Evolutionary conservation across 2,888 invertebrate genomes (phyloP).

Genomic region (Noctua fimbriata): DNA sequence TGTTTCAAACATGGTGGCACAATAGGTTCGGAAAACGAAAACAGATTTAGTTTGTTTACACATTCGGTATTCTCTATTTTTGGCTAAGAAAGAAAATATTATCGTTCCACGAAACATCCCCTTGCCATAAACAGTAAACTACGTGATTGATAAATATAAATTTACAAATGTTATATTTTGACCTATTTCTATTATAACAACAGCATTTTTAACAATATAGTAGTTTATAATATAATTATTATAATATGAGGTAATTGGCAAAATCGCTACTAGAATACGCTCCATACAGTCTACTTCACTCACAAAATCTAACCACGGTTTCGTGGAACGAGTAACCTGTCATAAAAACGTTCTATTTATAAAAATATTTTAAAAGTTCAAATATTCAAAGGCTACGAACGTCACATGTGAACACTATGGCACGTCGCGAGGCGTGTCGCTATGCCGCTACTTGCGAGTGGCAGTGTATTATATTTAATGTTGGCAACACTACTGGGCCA

Average conservation of each 20-base stretch:
- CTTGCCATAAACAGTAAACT: conserved; percentile 56
- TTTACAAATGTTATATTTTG: conserved; percentile 60
- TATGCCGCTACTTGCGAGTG: conserved; percentile 59
- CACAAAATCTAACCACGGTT: conserved; percentile 59
- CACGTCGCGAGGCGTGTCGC: conserved; percentile 58
- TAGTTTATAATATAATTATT: conserved; percentile 47
- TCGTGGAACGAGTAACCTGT: conserved; percentile 61
- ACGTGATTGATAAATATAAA: conserved; percentile 54
- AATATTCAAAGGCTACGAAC: conserved; percentile 59
- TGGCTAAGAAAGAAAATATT: conserved; percentile 44
- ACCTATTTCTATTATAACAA: conserved; percentile 62
- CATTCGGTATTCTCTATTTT: conserved; percentile 20
- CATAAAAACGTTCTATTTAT: conserved; percentile 55
- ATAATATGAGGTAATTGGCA: conserved; percentile 68
- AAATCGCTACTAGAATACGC: conserved; percentile 57
- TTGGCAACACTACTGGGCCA: conserved; percentile 59
- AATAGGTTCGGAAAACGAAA: conserved; percentile 53
- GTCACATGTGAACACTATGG: conserved; percentile 61
- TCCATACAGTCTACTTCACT: conserved; percentile 45
- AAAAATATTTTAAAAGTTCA: conserved; percentile 62
- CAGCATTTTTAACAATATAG: conserved; percentile 63
- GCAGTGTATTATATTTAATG: conserved; percentile 58
- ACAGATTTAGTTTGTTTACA: conserved; percentile 22
- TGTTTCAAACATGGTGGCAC: conserved; percentile 63
- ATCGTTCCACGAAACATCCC: conserved; percentile 61